These are phyloP conservation scores for Cheirogaleus major DNA, from an alignment of 2,797 vertebrate genomes.

Conservation along the genomic window DNA sequence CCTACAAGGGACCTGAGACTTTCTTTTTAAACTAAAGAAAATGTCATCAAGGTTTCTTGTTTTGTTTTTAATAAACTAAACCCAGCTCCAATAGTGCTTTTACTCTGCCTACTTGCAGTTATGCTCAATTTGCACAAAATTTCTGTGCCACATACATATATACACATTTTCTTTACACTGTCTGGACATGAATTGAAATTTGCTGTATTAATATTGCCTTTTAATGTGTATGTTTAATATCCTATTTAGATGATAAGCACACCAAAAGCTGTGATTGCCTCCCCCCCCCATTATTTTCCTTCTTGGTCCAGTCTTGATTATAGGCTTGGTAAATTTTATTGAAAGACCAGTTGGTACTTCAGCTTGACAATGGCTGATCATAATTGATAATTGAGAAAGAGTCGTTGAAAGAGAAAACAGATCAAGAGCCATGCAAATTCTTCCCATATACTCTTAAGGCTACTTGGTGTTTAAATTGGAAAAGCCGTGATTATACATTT, in stretches of 20 bases:
- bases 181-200: neutral
- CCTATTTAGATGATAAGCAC: neutral
- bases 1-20: neutral
- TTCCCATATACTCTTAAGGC: neutral
- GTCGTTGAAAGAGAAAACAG: neutral
- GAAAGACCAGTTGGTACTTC: neutral
- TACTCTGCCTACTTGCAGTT: neutral
- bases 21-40: neutral
- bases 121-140: neutral
- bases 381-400: conserved; percentile 15
- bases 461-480: conserved; percentile 59
- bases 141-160: neutral
- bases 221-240: conserved; percentile 37
- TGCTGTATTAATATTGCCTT: neutral
- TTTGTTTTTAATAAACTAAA: conserved; percentile 12
- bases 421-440: neutral
- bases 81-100: neutral
- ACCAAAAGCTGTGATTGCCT: neutral
- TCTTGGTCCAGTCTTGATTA: neutral
- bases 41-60: neutral
- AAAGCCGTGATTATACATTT: conserved; percentile 37
- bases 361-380: neutral
- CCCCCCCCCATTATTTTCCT: neutral
- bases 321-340: neutral
- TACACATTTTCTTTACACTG: neutral